These are phyloP conservation scores for Hoplostethus mediterraneus DNA, from an alignment of 2,797 vertebrate species.

Conservation along the genomic window DNA sequence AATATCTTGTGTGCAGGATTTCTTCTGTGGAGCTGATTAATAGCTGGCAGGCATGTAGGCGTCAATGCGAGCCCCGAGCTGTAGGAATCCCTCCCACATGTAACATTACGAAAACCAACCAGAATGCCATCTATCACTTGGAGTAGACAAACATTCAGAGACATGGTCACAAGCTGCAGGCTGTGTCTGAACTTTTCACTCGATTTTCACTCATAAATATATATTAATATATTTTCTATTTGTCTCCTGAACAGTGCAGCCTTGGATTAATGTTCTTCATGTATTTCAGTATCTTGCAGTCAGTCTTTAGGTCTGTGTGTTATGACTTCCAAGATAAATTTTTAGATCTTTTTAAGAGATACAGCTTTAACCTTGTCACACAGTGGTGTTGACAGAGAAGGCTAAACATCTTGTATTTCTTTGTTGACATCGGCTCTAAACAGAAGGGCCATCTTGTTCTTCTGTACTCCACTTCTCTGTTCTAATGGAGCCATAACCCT, in stretches of 20 bases:
- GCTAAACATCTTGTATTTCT: slow-evolving; percentile 34
- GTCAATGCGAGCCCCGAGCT: background rate
- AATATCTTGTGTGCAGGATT: background rate
- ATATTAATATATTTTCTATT: background rate
- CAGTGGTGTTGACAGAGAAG: background rate
- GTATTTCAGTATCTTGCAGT: no score
- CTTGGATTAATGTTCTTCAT: no score
- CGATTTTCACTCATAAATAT: background rate
- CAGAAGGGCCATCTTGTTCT: slow-evolving; percentile 12
- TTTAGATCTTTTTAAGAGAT: slow-evolving; percentile 9
- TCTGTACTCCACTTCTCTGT: slow-evolving; percentile 23
- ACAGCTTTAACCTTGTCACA: background rate
- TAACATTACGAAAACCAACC: slow-evolving; percentile 16
- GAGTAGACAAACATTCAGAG: slow-evolving; percentile 1
- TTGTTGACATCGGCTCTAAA: slow-evolving; percentile 51
- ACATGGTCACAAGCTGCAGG: slow-evolving; percentile 16
- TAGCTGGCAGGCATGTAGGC: background rate
- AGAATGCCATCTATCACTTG: slow-evolving; percentile 10
- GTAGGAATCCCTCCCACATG: background rate
- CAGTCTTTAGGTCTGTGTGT: background rate
- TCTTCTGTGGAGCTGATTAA: slow-evolving; percentile 5
- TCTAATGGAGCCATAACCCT: slow-evolving; percentile 21
- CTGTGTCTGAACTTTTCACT: slow-evolving; percentile 2
- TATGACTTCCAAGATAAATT: background rate
- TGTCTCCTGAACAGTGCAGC: slow-evolving; percentile 1